Evolutionary conservation across 2,888 invertebrate species (phyloP), one percentile per base, ranked within the genome.

Genomic region (Caradrina kadenii): DNA sequence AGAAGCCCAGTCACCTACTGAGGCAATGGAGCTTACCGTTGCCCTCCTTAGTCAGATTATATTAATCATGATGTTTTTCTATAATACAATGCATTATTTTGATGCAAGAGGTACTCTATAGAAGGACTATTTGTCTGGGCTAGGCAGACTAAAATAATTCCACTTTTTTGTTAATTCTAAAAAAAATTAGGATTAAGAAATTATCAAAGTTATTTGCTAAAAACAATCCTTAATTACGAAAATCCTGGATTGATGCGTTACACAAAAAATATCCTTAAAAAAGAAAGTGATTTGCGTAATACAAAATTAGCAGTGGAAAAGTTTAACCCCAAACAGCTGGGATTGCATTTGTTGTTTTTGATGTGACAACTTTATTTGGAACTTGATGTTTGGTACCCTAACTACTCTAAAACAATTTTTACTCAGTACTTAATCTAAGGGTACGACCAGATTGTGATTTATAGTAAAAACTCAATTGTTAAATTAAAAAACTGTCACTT

Each of bases 1-100:
- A 64, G 54, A n/a, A 22, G 59, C 61, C 60, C 13, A 62, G 6
- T 69, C 5, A 69, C 56, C 63, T 52, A 66, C 39, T 63, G 52
- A 50, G 49, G 22, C 15, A 49, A 19, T 22, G 26, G 35, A 49
- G 19, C n/a, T 31, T 13, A 22, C n/a, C 17, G 69, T 19, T 15
- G 31, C 39, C 11, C 26, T 26, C 22, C 3, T 7, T 13, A 5
- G 13, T 17, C 19, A 1, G 13, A 2, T 26, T 5, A 35, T 11
- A 15, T 4, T 21, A 45, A 31, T 3, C 45, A 21, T 5, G 0
- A 13, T 6, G 8, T 0, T 42, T 61, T 11, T 31, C 35, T n/a
- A 39, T 4, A 7, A 0, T 26, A 42, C 56, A 5, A n/a, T n/a
- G 2, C 11, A 31, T 21, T 49, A 1, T 45, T 69, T 48, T 21